phyloP scores from a whole-genome alignment of 2,113 vertebrate genomes.

The Telmatochromis brachygnathus region DNA sequence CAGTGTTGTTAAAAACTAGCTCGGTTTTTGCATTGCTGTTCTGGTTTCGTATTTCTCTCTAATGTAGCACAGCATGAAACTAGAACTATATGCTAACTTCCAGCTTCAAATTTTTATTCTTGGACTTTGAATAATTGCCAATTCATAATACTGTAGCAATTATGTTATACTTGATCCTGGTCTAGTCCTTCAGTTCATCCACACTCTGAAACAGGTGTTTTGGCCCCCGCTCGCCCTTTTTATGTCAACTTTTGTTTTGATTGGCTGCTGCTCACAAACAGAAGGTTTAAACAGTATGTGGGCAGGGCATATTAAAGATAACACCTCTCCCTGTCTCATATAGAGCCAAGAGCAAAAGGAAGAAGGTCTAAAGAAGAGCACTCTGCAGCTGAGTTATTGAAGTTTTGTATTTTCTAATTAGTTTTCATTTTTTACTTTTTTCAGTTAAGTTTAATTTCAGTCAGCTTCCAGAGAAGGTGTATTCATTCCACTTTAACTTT shows the following conservation, averaged over 20 bases:
- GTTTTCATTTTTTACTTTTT: neutral
- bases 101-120: neutral
- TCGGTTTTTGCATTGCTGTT: neutral
- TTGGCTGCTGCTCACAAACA: neutral
- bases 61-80: neutral
- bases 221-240: neutral
- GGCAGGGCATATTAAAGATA: neutral
- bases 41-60: neutral
- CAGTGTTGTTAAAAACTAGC: neutral
- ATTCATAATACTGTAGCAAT: neutral
- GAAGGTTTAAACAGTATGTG: neutral
- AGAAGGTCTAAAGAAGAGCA: neutral
- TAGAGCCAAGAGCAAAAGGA: neutral
- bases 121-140: neutral
- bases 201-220: neutral
- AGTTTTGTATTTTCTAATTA: neutral
- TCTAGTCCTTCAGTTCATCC: neutral
- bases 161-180: neutral
- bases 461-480: neutral
- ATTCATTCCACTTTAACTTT: neutral
- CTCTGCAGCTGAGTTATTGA: neutral
- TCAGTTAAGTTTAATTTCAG: neutral
- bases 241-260: neutral
- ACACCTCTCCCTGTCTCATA: neutral
- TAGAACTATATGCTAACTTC: neutral